These are phyloP conservation scores for Rafetus swinhoei DNA, from an alignment of 2,113 vertebrate genomes.

Conservation along the genomic window DNA sequence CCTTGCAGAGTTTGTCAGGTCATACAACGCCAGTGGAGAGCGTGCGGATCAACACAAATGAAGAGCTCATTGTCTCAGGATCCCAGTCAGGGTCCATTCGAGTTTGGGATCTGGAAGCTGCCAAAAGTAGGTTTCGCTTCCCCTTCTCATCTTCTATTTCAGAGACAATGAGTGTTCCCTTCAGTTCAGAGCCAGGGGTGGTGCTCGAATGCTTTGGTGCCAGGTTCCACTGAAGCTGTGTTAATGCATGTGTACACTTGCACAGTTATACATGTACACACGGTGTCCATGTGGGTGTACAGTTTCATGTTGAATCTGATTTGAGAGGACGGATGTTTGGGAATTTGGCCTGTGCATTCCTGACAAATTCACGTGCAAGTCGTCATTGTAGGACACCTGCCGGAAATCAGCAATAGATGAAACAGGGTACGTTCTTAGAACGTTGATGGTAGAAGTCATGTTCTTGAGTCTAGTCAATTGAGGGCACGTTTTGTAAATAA, in stretches of 20 bases:
- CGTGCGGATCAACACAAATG: conserved; percentile 88
- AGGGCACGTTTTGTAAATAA: background rate
- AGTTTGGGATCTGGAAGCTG: conserved; percentile 97
- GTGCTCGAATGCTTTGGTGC: background rate
- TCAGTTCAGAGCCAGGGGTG: background rate
- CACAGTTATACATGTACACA: background rate
- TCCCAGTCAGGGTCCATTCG: conserved; percentile 95
- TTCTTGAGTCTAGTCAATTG: background rate
- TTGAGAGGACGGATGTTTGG: background rate
- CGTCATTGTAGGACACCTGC: background rate
- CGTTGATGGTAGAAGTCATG: background rate
- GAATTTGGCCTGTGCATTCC: background rate
- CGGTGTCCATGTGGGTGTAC: background rate
- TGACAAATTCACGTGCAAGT: background rate
- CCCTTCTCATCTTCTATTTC: background rate
- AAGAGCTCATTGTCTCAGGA: conserved; percentile 94
- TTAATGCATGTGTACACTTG: rapidly evolving
- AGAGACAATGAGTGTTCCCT: background rate
- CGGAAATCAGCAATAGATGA: background rate
- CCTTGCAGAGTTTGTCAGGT: conserved; percentile 90
- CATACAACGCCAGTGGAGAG: conserved; percentile 92
- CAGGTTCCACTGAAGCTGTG: rapidly evolving
- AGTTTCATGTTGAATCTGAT: background rate
- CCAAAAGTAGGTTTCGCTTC: conserved; percentile 87
- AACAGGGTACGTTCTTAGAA: background rate